Evolutionary conservation across 2,113 vertebrate species (phyloP).

Genomic region (Pelobates fuscus): DNA sequence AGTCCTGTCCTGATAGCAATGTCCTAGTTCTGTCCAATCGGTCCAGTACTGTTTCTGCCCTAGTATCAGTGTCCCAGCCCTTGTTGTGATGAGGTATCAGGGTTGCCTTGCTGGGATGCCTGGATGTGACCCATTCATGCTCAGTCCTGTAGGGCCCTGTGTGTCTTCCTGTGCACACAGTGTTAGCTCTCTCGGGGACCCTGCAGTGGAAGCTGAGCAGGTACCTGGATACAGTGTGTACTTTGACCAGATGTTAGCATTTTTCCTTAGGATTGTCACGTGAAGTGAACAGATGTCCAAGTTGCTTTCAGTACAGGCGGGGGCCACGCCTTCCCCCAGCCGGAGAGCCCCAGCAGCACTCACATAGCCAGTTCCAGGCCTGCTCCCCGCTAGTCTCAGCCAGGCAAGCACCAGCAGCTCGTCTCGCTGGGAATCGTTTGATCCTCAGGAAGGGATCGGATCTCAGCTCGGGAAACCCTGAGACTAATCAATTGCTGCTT

Average conservation of each 20-base stretch:
- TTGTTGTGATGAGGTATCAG: too few species aligned
- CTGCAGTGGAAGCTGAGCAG: constrained; percentile 80
- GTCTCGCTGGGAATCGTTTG: constrained; percentile 54
- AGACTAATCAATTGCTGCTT: constrained; percentile 72
- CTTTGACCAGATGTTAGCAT: constrained; percentile 89
- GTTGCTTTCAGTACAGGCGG: constrained; percentile 58
- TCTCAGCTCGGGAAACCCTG: constrained; percentile 69
- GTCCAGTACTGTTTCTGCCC: too few species aligned
- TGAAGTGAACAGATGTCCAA: constrained; percentile 87
- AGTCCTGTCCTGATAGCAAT: too few species aligned
- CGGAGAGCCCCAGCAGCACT: constrained; percentile 59
- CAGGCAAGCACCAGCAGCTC: neutral
- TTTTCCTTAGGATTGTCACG: constrained; percentile 80
- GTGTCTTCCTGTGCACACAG: neutral
- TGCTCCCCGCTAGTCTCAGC: neutral
- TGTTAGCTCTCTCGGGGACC: constrained; percentile 46
- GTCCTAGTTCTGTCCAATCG: too few species aligned
- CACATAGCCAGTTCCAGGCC: constrained; percentile 29
- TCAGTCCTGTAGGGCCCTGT: too few species aligned
- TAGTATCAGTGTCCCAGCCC: too few species aligned
- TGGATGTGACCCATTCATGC: too few species aligned
- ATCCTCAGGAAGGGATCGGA: constrained; percentile 64
- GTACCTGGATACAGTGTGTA: constrained; percentile 80
- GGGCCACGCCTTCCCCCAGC: constrained; percentile 68
- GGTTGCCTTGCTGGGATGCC: too few species aligned